These are phyloP conservation scores for Drepana arcuata DNA, from an alignment of 1,140 invertebrate species.

Conservation along the genomic window DNA sequence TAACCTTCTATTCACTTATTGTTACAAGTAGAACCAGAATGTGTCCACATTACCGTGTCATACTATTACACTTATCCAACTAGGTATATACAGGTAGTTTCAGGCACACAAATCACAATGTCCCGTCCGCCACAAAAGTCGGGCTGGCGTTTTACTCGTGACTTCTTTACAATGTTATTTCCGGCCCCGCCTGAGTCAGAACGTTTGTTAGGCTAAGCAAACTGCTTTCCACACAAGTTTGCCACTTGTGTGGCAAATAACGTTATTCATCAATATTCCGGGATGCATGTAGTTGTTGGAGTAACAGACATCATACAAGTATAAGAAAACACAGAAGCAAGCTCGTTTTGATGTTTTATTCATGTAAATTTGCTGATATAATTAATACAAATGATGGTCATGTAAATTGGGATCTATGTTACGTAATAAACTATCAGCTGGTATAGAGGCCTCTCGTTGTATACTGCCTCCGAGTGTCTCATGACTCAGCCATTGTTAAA, in stretches of 20 bases:
- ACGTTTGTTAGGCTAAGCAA: too few relatives aligned
- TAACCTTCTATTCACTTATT: too few relatives aligned
- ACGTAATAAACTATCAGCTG: conserved; percentile 60
- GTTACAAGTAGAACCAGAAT: conserved; percentile 10
- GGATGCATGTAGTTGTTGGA: too few relatives aligned
- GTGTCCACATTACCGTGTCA: conserved; percentile 28
- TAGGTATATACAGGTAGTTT: too few relatives aligned
- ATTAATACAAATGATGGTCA: conserved; percentile 72
- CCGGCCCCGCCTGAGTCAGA: conserved; percentile 26
- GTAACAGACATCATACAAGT: too few relatives aligned
- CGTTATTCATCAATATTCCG: too few relatives aligned
- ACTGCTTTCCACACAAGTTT: too few relatives aligned
- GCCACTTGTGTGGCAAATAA: too few relatives aligned
- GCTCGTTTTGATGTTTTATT: conserved; percentile 70
- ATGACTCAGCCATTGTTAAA: conserved; percentile 48
- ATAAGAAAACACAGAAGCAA: conserved; percentile 55
- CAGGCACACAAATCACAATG: conserved; percentile 22
- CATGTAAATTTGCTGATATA: conserved; percentile 74
- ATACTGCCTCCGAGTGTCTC: conserved; percentile 41
- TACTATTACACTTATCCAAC: conserved; percentile 29
- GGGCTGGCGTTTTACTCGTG: conserved; percentile 12
- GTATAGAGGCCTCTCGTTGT: conserved; percentile 43
- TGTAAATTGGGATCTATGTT: conserved; percentile 66
- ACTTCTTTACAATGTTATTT: conserved; percentile 30
- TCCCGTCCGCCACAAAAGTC: conserved; percentile 24